These are phyloP conservation scores for Pionites leucogaster DNA, from an alignment of 2,113 vertebrate species.

Conservation along the genomic window DNA sequence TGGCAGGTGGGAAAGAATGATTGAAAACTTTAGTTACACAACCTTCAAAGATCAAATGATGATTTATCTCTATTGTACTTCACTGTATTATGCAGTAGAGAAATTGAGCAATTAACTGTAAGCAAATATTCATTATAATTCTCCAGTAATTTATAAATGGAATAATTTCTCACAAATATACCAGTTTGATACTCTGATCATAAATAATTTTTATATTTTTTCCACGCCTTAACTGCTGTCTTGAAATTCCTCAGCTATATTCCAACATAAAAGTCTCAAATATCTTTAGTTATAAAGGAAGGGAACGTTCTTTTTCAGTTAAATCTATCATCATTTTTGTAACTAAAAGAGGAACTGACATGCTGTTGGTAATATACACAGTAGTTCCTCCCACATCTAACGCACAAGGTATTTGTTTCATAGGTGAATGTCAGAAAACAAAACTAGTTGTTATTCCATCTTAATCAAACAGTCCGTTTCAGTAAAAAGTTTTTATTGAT, in stretches of 20 bases:
- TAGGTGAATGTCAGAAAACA: neutral
- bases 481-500: neutral
- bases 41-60: neutral
- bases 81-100: neutral
- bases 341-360: neutral
- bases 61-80: neutral
- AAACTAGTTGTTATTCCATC: neutral
- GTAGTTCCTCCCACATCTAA: neutral
- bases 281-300: neutral
- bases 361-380: neutral
- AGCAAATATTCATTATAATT: neutral
- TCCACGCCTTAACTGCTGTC: neutral
- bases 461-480: neutral
- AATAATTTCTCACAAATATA: neutral
- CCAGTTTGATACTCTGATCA: neutral
- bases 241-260: neutral
- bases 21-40: conserved; percentile 2
- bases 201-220: neutral
- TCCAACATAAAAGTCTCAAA: neutral
- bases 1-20: neutral
- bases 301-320: neutral
- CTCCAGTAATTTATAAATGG: neutral
- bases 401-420: neutral
- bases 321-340: neutral
- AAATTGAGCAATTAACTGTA: neutral